phyloP scores from a whole-genome alignment of 2,888 invertebrate species.

The Candidula unifasciata region DNA sequence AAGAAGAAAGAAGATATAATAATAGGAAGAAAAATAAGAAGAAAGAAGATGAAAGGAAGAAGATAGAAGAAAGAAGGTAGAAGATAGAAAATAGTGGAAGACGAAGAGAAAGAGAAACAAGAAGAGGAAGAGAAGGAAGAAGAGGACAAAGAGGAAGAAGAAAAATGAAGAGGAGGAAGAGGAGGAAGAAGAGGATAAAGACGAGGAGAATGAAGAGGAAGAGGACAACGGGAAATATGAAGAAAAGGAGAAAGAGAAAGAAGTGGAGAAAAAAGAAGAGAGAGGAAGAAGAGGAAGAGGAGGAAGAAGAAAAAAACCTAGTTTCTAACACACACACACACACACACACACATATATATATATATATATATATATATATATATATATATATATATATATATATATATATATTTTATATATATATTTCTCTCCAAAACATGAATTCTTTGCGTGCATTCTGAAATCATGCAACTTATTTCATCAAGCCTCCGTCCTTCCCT shows the following conservation, averaged over 20 bases:
- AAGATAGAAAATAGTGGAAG: not conserved
- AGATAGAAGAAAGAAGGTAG: not conserved
- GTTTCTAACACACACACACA: too few species aligned
- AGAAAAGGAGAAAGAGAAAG: not conserved
- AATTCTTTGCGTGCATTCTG: too few species aligned
- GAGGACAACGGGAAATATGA: not conserved
- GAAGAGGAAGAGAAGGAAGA: not conserved
- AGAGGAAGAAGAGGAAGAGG: slow-evolving; percentile 31
- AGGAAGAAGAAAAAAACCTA: slow-evolving; percentile 7
- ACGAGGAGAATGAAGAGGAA: not conserved
- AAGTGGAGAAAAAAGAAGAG: slow-evolving; percentile 55
- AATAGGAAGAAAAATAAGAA: slow-evolving; percentile 16
- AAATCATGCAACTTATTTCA: not conserved
- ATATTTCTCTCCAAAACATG: not conserved
- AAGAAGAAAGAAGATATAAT: not conserved
- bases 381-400: too few species aligned
- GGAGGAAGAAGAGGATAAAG: not conserved
- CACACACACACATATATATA: too few species aligned
- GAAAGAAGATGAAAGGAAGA: not conserved
- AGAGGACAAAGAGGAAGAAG: not conserved
- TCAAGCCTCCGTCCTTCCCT: not conserved
- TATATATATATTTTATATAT: too few species aligned
- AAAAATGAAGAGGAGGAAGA: not conserved
- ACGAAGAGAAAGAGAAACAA: not conserved
- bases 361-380: too few species aligned